Percentiles rank a stretch among this genome's conserved stretches.
Conservation (phyloP, 1,140 invertebrate genomes). For the Eupristina koningsbergeri region DNA sequence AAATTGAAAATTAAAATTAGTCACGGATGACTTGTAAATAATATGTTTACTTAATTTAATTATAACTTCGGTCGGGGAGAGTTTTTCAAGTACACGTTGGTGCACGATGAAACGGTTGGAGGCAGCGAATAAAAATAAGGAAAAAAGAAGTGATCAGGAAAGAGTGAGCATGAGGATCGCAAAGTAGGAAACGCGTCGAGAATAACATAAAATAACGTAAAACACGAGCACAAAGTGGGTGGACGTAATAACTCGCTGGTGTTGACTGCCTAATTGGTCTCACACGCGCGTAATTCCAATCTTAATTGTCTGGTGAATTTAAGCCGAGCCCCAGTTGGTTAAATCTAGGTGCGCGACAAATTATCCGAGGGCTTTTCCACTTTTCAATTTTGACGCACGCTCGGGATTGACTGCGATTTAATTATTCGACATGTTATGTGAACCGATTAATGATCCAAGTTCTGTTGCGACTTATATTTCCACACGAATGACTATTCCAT, state of each 20-base stretch:
- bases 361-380: conserved; percentile 11
- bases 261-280: conserved; percentile 43
- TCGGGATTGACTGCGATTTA: conserved; percentile 14
- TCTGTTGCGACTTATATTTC: conserved; percentile 6
- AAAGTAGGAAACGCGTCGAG: background rate
- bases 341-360: background rate
- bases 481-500: background rate
- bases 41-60: too few species aligned
- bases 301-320: conserved; percentile 40
- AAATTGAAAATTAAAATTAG: too few species aligned
- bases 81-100: background rate
- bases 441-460: background rate
- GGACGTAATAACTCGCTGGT: conserved; percentile 26
- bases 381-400: too few species aligned
- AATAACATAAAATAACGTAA: too few species aligned
- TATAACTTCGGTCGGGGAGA: too few species aligned
- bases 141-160: conserved; percentile 11
- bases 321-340: background rate
- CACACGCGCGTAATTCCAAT: conserved; percentile 30
- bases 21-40: too few species aligned
- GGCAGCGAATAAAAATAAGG: background rate
- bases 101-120: background rate
- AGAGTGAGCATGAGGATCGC: background rate
- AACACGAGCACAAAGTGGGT: background rate
- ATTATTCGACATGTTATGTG: conserved; percentile 1